These are phyloP conservation scores for Oncorhynchus kisutch DNA, from an alignment of 2,113 vertebrate species.

Conservation along the genomic window DNA sequence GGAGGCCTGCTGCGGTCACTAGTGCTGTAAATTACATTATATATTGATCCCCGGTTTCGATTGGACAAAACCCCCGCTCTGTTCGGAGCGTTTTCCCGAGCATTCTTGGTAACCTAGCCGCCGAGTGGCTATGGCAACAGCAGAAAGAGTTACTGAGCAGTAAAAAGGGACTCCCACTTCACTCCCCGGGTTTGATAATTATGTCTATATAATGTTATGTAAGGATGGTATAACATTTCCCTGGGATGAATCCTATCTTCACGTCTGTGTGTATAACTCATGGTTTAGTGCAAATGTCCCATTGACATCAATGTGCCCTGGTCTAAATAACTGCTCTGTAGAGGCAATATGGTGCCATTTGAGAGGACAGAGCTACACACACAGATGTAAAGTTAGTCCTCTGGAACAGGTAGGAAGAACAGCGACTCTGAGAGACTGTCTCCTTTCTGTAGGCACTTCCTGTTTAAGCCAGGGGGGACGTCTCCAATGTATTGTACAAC, in stretches of 20 bases:
- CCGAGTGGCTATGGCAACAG: slow-evolving; percentile 48
- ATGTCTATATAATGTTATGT: slow-evolving; percentile 15
- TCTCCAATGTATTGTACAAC: slow-evolving; percentile 97
- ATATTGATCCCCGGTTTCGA: slow-evolving; percentile 61
- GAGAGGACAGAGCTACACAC: background rate
- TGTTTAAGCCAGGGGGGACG: slow-evolving; percentile 97
- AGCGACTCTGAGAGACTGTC: background rate
- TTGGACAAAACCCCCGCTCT: slow-evolving; percentile 28
- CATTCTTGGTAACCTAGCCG: slow-evolving; percentile 28
- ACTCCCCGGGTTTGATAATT: too few relatives aligned
- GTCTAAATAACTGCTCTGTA: too few relatives aligned
- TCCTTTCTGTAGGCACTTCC: slow-evolving; percentile 85
- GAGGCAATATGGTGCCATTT: background rate
- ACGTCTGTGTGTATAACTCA: background rate
- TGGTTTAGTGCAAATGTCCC: background rate
- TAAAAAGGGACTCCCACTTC: slow-evolving; percentile 25
- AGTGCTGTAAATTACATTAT: slow-evolving; percentile 64
- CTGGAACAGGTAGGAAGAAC: too few relatives aligned
- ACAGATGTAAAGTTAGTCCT: too few relatives aligned
- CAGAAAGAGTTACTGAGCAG: slow-evolving; percentile 50
- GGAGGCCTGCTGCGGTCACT: slow-evolving; percentile 54
- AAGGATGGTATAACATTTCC: background rate
- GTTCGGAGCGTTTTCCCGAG: slow-evolving; percentile 12
- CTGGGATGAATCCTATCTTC: background rate
- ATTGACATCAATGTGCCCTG: too few relatives aligned